phyloP scores from a whole-genome alignment of 2,113 vertebrate genomes.

The Pachycephala philippinensis region DNA sequence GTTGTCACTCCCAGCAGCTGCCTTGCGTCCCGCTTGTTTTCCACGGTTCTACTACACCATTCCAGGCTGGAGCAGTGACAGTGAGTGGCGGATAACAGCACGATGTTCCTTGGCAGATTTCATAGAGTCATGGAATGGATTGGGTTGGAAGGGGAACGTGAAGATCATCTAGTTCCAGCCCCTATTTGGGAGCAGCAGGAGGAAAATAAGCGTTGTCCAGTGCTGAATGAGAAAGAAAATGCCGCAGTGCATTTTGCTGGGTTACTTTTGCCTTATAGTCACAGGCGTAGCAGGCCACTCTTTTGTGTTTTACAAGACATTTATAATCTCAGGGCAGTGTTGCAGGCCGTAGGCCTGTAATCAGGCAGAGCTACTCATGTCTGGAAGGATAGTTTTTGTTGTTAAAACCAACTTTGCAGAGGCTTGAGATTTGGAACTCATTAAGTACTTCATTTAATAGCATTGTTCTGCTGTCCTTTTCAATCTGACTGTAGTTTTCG shows the following conservation, averaged over 20 bases:
- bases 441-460: neutral
- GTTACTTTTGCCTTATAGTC: fast-evolving
- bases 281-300: neutral
- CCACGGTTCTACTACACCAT: fast-evolving
- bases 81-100: neutral
- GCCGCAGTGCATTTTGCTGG: fast-evolving
- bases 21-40: neutral
- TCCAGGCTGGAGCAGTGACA: neutral
- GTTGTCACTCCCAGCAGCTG: fast-evolving
- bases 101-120: too few relatives aligned
- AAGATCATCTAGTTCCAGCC: too few relatives aligned
- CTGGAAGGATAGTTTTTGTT: neutral
- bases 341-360: neutral
- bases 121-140: neutral
- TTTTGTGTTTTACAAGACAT: neutral
- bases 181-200: neutral
- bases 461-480: neutral
- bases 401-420: neutral
- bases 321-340: neutral
- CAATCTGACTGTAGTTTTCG: neutral
- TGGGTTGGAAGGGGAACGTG: neutral
- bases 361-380: neutral
- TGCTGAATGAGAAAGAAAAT: neutral
- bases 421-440: neutral
- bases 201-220: neutral